A percentile compares a stretch with the other conserved stretches of the same genome.
phyloP scores from a whole-genome alignment of 2,113 vertebrate species.

The Mystacornis crossleyi region DNA sequence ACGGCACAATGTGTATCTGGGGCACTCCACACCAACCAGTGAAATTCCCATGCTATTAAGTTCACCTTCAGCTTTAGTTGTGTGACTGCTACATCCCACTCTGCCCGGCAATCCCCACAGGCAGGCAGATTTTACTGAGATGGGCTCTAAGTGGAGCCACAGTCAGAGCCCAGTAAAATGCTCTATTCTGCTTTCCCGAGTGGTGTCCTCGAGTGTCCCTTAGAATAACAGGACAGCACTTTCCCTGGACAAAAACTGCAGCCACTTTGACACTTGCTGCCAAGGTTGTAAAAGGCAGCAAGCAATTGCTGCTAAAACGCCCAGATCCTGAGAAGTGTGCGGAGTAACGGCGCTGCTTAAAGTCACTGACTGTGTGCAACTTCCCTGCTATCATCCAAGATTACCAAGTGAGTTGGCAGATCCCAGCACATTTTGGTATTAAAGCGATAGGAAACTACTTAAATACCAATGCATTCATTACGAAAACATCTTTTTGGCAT shows the following conservation, averaged over 20 bases:
- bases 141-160: background rate
- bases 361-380: background rate
- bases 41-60: background rate
- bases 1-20: background rate
- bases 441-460: conserved; percentile 12
- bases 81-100: background rate
- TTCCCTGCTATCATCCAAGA: background rate
- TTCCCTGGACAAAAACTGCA: background rate
- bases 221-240: background rate
- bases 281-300: background rate
- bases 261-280: background rate
- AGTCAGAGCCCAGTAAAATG: background rate
- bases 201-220: background rate
- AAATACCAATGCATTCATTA: background rate
- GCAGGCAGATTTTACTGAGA: background rate
- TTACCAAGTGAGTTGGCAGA: background rate
- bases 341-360: background rate
- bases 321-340: background rate
- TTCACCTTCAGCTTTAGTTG: background rate
- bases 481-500: conserved; percentile 34
- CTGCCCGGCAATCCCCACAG: background rate
- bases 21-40: background rate
- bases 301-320: background rate
- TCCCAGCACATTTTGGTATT: background rate
- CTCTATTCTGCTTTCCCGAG: background rate